Evolutionary conservation across 1,140 invertebrate genomes (phyloP), one percentile per base, ranked within the genome.

Genomic region (Drosophila equinoxialis): DNA sequence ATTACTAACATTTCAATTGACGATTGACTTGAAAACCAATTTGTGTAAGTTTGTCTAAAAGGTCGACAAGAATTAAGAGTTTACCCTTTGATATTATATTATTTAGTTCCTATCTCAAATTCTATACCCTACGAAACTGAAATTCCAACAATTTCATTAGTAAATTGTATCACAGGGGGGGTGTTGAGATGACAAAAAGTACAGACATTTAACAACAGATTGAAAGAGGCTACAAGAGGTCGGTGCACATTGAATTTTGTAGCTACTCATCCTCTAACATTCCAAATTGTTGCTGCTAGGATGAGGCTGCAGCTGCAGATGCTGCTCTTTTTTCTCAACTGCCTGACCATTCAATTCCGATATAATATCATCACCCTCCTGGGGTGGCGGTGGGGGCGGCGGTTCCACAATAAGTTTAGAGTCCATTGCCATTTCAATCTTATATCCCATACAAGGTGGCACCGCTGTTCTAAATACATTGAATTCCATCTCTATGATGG

Each of bases 391-490:
- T 39, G 58, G 68, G 2, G 77, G 54, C 1, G 90, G 90, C 30
- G 90, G 83, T 39, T 90, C 90, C 51, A 84, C 77, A 48, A 84
- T 68, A 57, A 91, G 62, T 48, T 90, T 91, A 0, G 90, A 86
- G 59, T 68, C 65, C 73, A 90, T 61, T 6, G 81, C 76, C 6
- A 71, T 71, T 61, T 90, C 82, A 64, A 89, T 57, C 41, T 78
- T 90, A 2, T 68, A 59, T 10, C 90, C 90, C 79, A 91, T 71
- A 42, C 90, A 87, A 37, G 90, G 90, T 57, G 86, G 90, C 39
- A 91, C 75, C 10, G 77, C 62, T 26, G 79, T 89, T 79, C 86
- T 91, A 91, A 91, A 91, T 23, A 91, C 77, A 80, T 83, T 91
- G 51, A 91, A 69, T 68, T 89, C 90, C 90, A 91, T 77, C 74